A percentile compares a stretch with the other conserved stretches of the same genome.
phyloP scores from a whole-genome alignment of 2,113 vertebrate genomes.

The Sturnira hondurensis region DNA sequence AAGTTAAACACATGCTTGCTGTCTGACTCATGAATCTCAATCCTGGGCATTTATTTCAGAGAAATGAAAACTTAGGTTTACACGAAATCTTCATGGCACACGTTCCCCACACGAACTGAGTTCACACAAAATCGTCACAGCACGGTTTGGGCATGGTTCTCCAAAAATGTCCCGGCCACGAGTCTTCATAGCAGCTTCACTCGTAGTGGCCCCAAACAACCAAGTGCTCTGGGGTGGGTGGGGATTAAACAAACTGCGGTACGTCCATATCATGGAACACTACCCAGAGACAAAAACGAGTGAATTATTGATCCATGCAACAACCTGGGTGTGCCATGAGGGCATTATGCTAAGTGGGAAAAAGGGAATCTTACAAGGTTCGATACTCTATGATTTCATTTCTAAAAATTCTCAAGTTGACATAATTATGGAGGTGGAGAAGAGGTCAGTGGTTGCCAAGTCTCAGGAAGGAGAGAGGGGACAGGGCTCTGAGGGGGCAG shows the following conservation, averaged over 20 bases:
- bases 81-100: neutral
- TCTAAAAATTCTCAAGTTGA: neutral
- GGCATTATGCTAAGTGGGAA: neutral
- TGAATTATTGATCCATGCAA: neutral
- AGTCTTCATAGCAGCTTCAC: neutral
- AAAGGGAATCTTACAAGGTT: neutral
- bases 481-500: neutral
- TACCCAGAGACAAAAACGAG: neutral
- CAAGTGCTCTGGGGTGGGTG: neutral
- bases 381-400: neutral
- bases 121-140: neutral
- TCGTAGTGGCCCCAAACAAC: neutral
- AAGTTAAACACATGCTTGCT: neutral
- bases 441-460: neutral
- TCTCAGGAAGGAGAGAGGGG: neutral
- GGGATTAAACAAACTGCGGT: neutral
- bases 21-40: neutral
- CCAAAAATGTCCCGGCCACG: neutral
- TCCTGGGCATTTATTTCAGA: neutral
- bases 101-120: neutral
- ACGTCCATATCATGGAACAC: neutral
- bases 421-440: neutral
- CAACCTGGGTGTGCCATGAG: neutral
- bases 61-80: neutral
- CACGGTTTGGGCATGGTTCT: neutral